These are phyloP conservation scores for Epizoanthus ramosus DNA, from an alignment of 92 coral and sea anemone species.

Conservation along the genomic window DNA sequence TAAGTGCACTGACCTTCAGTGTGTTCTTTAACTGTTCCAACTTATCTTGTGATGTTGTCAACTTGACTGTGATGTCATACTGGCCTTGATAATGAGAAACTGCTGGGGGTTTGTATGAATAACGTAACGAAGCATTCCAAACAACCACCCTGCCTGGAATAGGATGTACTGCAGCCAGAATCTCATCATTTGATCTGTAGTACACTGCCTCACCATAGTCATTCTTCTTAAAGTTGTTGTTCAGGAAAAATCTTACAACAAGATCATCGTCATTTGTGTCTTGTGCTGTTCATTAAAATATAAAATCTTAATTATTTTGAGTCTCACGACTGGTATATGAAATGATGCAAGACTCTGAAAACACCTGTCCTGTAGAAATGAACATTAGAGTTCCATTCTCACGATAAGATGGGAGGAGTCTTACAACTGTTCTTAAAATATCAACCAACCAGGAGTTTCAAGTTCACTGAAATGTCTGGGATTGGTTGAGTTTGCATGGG, in stretches of 20 bases:
- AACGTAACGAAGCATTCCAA: constrained; percentile 83
- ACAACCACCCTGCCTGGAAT: constrained; percentile 76
- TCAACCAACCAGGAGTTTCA: too few relatives aligned
- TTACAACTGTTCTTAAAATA: too few relatives aligned
- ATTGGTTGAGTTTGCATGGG: too few relatives aligned
- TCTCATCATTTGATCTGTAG: constrained; percentile 75
- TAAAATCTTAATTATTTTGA: background rate
- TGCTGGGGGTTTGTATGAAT: constrained; percentile 87
- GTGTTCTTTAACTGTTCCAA: constrained; percentile 46
- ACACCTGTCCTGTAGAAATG: too few relatives aligned
- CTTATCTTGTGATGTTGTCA: constrained; percentile 76
- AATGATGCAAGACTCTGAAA: too few relatives aligned
- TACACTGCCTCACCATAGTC: constrained; percentile 93
- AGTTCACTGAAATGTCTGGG: too few relatives aligned
- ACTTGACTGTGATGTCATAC: constrained; percentile 66
- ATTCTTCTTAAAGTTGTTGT: constrained; percentile 76
- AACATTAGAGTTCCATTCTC: too few relatives aligned
- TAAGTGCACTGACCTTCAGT: constrained; percentile 62
- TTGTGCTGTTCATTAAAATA: constrained; percentile 35
- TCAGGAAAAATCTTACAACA: constrained; percentile 68
- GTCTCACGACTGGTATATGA: background rate
- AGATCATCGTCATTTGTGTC: constrained; percentile 60
- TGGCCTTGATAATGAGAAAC: constrained; percentile 83
- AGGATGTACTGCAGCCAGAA: constrained; percentile 79
- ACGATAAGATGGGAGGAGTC: too few relatives aligned